Base-by-base conservation (phyloP, 92 coral and sea anemone genomes). In the Porites divaricata region DNA sequence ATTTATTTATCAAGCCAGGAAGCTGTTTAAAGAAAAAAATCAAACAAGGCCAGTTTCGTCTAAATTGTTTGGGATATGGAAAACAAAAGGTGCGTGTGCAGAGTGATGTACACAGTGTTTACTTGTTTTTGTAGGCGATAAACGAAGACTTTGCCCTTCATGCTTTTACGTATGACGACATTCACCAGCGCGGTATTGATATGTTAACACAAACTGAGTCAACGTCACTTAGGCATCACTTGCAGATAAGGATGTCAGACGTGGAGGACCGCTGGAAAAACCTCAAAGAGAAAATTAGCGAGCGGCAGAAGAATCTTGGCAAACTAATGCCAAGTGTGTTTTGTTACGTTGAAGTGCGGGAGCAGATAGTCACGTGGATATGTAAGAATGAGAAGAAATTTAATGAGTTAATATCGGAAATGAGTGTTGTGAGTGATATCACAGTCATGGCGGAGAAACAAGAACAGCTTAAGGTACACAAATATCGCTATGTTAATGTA, bases 241-340 rank as follows among this genome's bases (percentile, higher is more conserved):
- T 96, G 63, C 91, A 91, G 71, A 86, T 74, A 83, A 94, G 89
- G 78, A 84, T 96, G 25, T 28, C 51, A 52, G 98, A 96, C 54
- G 85, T 95, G 58, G 93, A 83, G 23, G 85, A 75, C 79, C 98
- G 98, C 77, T 92, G 98, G 98, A 88, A 81, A 72, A 83, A 78
- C 87, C 81, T 96, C 35, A 90, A 75, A 50, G 88, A 87, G 85
- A 83, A 86, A 48, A 91, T 91, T 76, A 88, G 72, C 35, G 94
- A 94, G 69, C 93, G 98, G 11, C 86, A 91, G 79, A 96, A 89
- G 85, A 85, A 93, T 65, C 90, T 96, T 65, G 95, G 92, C 57
- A 91, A 91, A 78, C 90, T 96, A 28, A 88, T 86, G 68, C 99
- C 99, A 2, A 87, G 91, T 23, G 96, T 89, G 86, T 79, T 88